Evolutionary conservation across 2,113 vertebrate genomes (phyloP), one percentile per base, ranked within the genome.

Genomic region (Carassius auratus): DNA sequence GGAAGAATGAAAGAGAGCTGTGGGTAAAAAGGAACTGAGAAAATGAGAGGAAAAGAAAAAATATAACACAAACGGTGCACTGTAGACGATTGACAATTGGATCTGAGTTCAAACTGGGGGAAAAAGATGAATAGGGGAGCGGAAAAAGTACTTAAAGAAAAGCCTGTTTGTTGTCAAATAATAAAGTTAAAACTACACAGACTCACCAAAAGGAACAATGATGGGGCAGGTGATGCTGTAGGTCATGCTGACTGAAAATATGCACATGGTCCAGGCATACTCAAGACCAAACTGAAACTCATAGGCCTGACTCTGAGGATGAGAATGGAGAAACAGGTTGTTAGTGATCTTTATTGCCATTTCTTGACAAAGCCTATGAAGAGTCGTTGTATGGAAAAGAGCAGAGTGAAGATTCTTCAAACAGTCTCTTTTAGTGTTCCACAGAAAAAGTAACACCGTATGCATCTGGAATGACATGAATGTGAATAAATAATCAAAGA

Each of bases 201-300:
- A 74, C 97, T 97, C 91, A 99, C 98, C 98, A 1, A 99, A 99
- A 79, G 97, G 97, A n/a, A 96, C 96, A 1, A 99, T 97, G 91
- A 99, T 94, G 57, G 98, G 97, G 84, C 97, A 99, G 1, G 96
- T 99, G 92, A 99, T 98, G 91, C 98, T 99, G 92, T 99, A 99
- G 1, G 97, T 96, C 95, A 99, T 95, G 59, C 96, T 96, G 9
- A 99, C 97, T 0, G 96, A 95, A 92, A 99, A 97, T 92, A 99
- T 97, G 19, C 97, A 98, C 93, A 96, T 94, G 85, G 96, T 99
- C 98, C 98, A 99, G 6, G 98, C 98, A 0, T 99, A 99, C 86
- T 99, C 97, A 66, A 98, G 93, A 80, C 98, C 98, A 64, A 96
- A 99, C 93, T 99, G 97, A 94, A 99, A 99, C 90, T 98, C 97